Evolutionary conservation across 2,797 vertebrate species (phyloP).

Genomic region (Chloroceryle inda): DNA sequence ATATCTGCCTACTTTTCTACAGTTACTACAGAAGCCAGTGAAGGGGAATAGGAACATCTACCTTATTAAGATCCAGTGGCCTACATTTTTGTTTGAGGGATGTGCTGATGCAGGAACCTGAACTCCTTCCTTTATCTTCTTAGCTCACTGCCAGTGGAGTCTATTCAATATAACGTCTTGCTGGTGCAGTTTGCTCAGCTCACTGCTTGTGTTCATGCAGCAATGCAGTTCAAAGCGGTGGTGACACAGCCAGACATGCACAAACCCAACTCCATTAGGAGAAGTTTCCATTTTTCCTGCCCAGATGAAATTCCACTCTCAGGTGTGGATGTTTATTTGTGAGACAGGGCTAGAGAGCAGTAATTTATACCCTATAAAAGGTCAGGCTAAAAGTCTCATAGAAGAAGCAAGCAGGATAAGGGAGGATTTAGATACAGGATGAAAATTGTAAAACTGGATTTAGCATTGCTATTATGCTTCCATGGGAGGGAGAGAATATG

Average conservation of each 20-base stretch:
- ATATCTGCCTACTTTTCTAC: background rate
- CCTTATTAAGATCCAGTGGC: background rate
- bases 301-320: conserved; percentile 50
- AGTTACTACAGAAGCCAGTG: background rate
- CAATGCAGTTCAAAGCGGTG: background rate
- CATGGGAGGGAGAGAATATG: background rate
- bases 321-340: conserved; percentile 44
- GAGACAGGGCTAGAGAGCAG: background rate
- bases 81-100: background rate
- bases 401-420: conserved; percentile 13
- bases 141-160: background rate
- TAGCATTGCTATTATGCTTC: background rate
- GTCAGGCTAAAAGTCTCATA: background rate
- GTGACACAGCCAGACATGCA: background rate
- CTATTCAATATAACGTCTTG: background rate
- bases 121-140: conserved; percentile 26
- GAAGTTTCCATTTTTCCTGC: conserved; percentile 45
- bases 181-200: background rate
- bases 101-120: conserved; percentile 32
- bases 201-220: background rate
- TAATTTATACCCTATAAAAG: background rate
- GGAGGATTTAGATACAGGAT: conserved; percentile 53
- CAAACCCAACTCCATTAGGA: background rate
- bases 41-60: background rate
- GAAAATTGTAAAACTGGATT: conserved; percentile 37